phyloP scores from a whole-genome alignment of 2,113 vertebrate species.

The Pituophis catenifer region DNA sequence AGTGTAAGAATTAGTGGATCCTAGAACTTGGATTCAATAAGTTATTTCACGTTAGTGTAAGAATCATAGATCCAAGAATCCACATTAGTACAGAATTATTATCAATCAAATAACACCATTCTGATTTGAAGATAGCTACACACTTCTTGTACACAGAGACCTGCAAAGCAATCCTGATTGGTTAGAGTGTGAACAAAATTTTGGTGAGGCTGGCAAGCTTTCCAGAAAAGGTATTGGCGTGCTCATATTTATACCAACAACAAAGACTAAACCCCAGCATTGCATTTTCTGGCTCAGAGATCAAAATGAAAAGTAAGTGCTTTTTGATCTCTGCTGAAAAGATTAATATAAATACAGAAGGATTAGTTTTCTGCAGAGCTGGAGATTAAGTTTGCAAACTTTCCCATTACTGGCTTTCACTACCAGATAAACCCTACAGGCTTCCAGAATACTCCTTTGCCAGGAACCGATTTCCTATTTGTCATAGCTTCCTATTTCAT shows the following conservation, averaged over 20 bases:
- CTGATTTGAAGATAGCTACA: neutral
- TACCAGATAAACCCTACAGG: neutral
- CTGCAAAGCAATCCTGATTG: neutral
- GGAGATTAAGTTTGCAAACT: slow-evolving; percentile 55
- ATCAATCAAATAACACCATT: neutral
- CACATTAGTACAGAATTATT: neutral
- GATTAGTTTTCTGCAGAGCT: slow-evolving; percentile 51
- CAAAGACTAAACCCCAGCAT: slow-evolving; percentile 3
- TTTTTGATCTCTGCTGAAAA: slow-evolving; percentile 52
- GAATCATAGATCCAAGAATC: neutral
- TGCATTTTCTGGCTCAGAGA: slow-evolving; percentile 53
- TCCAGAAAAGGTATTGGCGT: slow-evolving; percentile 16
- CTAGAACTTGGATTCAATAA: neutral
- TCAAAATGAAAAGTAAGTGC: slow-evolving; percentile 43
- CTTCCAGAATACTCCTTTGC: neutral
- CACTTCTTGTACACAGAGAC: neutral
- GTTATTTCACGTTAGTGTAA: neutral
- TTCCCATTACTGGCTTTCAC: slow-evolving; percentile 41
- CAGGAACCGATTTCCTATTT: neutral
- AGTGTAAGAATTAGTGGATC: too few species aligned
- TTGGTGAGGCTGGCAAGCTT: neutral
- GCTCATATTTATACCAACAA: neutral
- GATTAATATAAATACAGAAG: slow-evolving; percentile 52
- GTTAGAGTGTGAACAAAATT: neutral
- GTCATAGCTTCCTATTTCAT: slow-evolving; percentile 19